These are phyloP conservation scores for Sisyra nigra DNA, from an alignment of 2,888 invertebrate genomes.

Conservation along the genomic window DNA sequence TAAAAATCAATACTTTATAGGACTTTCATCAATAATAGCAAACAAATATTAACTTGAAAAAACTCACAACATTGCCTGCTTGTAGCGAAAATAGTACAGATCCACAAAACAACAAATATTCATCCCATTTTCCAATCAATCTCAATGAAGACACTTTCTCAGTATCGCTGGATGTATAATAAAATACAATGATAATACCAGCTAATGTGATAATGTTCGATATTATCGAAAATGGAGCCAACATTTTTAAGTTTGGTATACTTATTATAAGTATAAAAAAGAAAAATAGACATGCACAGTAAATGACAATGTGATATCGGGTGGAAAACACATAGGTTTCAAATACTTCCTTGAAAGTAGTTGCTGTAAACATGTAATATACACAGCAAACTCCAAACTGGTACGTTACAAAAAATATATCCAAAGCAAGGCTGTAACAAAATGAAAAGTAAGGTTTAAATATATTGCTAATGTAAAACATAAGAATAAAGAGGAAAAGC, in stretches of 20 bases:
- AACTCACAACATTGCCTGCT: slow-evolving; percentile 76
- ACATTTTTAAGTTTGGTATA: slow-evolving; percentile 66
- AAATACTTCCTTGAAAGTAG: slow-evolving; percentile 41
- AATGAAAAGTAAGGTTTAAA: too few species aligned
- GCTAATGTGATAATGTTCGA: slow-evolving; percentile 74
- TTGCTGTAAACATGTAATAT: slow-evolving; percentile 64
- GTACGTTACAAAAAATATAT: slow-evolving; percentile 53
- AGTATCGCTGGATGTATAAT: slow-evolving; percentile 63
- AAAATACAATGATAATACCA: slow-evolving; percentile 72
- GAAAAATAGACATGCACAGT: slow-evolving; percentile 22
- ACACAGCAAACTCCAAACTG: slow-evolving; percentile 83
- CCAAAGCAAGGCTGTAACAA: too few species aligned
- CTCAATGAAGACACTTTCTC: slow-evolving; percentile 43
- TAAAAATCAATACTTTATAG: too few species aligned
- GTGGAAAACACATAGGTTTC: slow-evolving; percentile 6
- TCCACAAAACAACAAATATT: slow-evolving; percentile 87
- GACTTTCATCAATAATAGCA: too few species aligned
- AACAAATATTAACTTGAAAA: slow-evolving; percentile 13
- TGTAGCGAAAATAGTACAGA: slow-evolving; percentile 93
- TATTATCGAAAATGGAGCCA: slow-evolving; percentile 80
- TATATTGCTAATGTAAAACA: too few species aligned
- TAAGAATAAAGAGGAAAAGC: too few species aligned
- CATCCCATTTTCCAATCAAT: slow-evolving; percentile 43
- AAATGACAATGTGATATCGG: background rate
- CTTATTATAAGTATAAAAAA: slow-evolving; percentile 68